phyloP scores from a whole-genome alignment of 1,140 invertebrate species.

The Bombus vancouverensis region DNA sequence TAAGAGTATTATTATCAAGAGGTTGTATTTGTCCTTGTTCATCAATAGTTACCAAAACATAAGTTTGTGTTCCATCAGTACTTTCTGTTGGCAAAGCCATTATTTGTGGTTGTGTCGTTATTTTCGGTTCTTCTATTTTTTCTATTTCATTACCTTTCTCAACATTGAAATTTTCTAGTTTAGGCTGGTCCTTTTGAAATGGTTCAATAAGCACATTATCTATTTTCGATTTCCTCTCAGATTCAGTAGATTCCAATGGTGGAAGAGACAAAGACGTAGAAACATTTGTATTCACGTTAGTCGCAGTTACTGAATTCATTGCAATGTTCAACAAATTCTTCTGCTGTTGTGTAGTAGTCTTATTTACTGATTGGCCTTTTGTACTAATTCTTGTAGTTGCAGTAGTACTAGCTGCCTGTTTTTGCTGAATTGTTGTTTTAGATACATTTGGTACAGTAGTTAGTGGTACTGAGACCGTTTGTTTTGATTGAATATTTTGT shows the following conservation, averaged over 20 bases:
- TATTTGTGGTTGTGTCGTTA: constrained; percentile 84
- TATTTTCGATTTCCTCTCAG: constrained; percentile 64
- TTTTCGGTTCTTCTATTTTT: constrained; percentile 73
- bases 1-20: constrained; percentile 87
- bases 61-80: constrained; percentile 86
- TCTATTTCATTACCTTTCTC: constrained; percentile 57
- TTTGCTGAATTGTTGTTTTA: constrained; percentile 43
- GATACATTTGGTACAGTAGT: constrained; percentile 32
- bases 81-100: constrained; percentile 87
- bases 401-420: constrained; percentile 27
- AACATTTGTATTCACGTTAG: constrained; percentile 50
- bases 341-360: constrained; percentile 31
- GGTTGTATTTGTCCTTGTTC: constrained; percentile 88
- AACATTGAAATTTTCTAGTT: constrained; percentile 75
- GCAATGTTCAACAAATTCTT: constrained; percentile 64
- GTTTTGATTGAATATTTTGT: constrained; percentile 48
- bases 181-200: constrained; percentile 52
- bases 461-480: constrained; percentile 8
- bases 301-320: constrained; percentile 53
- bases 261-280: constrained; percentile 41
- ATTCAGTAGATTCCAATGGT: constrained; percentile 64
- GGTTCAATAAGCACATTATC: constrained; percentile 56
- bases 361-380: constrained; percentile 45
- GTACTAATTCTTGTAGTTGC: constrained; percentile 24
- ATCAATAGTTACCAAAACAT: constrained; percentile 85